phyloP scores from a whole-genome alignment of 2,113 vertebrate genomes.

The Cavia aperea region DNA sequence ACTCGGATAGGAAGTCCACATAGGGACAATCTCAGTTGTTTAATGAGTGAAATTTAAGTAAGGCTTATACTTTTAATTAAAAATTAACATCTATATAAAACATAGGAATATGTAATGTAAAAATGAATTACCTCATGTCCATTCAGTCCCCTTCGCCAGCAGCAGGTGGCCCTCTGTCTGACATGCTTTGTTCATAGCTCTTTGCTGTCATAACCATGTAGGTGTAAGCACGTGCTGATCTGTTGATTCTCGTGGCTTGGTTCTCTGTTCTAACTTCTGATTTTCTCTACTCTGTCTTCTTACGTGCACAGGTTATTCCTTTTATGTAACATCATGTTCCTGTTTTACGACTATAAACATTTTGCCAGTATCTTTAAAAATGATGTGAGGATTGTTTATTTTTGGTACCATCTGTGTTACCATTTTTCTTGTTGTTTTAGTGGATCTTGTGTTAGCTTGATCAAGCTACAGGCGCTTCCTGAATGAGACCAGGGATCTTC shows the following conservation, averaged over 20 bases:
- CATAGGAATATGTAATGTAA: not conserved
- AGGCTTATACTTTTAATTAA: conserved; percentile 27
- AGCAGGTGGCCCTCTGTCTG: not conserved
- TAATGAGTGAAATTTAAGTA: conserved; percentile 24
- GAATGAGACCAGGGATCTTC: not conserved
- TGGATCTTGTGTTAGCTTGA: not conserved
- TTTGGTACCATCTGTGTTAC: not conserved
- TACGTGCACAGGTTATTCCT: not conserved
- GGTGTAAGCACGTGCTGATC: not conserved
- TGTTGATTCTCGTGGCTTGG: not conserved
- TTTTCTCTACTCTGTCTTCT: not conserved
- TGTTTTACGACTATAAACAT: not conserved
- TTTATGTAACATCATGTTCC: conserved; percentile 18
- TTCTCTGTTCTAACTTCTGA: conserved; percentile 19
- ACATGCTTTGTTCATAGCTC: not conserved
- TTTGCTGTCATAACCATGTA: not conserved
- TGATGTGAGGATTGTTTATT: not conserved
- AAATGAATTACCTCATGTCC: not conserved
- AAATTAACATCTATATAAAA: not conserved
- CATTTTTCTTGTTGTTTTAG: not conserved
- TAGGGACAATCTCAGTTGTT: not conserved
- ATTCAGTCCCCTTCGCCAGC: not conserved
- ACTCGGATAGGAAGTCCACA: not conserved
- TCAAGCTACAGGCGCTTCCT: not conserved
- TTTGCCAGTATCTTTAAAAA: not conserved